phyloP scores from a whole-genome alignment of 2,113 vertebrate species.

The Naja naja region DNA sequence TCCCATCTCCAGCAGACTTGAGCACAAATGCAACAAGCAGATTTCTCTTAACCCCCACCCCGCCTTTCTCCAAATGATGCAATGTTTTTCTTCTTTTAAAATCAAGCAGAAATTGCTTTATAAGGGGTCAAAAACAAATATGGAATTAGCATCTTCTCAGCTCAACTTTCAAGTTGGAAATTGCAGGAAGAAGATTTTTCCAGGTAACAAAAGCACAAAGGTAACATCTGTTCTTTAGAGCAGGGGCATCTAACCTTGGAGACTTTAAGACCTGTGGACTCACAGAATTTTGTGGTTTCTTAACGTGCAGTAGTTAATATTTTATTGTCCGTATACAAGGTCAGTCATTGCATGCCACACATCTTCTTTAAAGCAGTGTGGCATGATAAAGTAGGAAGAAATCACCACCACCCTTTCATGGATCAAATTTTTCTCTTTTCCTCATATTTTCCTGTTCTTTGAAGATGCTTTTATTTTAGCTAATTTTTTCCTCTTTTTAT shows the following conservation, averaged over 20 bases:
- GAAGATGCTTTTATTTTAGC: not conserved
- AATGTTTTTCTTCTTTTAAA: not conserved
- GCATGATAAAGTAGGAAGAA: not conserved
- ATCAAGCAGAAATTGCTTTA: not conserved
- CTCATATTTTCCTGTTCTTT: not conserved
- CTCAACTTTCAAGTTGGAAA: not conserved
- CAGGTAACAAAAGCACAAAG: not conserved
- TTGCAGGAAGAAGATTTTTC: not conserved
- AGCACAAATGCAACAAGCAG: not conserved
- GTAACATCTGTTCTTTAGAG: not conserved
- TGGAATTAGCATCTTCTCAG: not conserved
- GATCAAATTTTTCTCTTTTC: not conserved
- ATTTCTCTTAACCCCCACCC: not conserved
- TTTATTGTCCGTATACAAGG: not conserved
- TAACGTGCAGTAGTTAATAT: not conserved
- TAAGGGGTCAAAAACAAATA: not conserved
- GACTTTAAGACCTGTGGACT: too few species aligned
- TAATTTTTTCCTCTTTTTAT: not conserved
- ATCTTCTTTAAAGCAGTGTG: not conserved
- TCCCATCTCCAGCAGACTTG: not conserved
- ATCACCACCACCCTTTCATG: not conserved
- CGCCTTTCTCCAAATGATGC: not conserved
- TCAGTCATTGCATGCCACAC: not conserved
- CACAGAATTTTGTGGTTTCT: not conserved
- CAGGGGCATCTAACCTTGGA: too few species aligned